Evolutionary conservation across 2,797 vertebrate genomes (phyloP).

Genomic region (Argyrosomus regius): DNA sequence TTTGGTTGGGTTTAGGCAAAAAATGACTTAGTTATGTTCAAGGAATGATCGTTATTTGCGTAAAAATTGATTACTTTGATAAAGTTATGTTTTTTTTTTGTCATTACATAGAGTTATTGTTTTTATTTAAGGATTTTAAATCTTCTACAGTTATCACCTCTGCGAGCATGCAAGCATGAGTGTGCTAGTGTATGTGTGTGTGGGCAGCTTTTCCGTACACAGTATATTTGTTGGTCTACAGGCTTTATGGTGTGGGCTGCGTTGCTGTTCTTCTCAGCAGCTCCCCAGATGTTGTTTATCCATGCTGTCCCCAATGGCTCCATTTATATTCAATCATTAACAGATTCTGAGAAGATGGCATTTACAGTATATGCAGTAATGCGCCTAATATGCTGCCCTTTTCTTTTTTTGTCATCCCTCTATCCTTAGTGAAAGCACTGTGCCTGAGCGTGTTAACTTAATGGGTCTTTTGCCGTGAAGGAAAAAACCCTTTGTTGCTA

Average conservation of each 20-base stretch:
- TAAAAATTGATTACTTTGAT: no score
- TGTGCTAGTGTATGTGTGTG: constrained; percentile 10
- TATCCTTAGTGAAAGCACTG: constrained; percentile 15
- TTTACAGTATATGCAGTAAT: constrained; percentile 23
- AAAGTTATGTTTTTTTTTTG: background rate
- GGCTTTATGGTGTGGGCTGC: constrained; percentile 14
- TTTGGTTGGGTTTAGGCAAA: no score
- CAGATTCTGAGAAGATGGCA: constrained; percentile 28
- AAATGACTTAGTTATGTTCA: no score
- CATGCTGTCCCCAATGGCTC: background rate
- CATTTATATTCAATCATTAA: constrained; percentile 50
- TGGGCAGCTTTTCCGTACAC: constrained; percentile 35
- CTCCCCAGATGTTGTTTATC: constrained; percentile 53
- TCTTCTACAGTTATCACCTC: background rate
- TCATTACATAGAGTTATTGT: background rate
- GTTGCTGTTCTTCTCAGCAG: background rate
- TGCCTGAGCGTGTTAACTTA: constrained; percentile 23
- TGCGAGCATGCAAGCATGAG: background rate
- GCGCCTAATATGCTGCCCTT: background rate
- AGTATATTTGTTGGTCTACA: constrained; percentile 11
- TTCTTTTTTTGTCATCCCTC: constrained; percentile 14
- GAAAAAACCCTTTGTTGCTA: constrained; percentile 38
- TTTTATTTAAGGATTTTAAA: background rate
- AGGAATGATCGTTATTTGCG: no score
- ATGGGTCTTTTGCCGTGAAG: constrained; percentile 26